Evolutionary conservation across 2,888 invertebrate species (phyloP).

Genomic region (Apotomis turbidana): DNA sequence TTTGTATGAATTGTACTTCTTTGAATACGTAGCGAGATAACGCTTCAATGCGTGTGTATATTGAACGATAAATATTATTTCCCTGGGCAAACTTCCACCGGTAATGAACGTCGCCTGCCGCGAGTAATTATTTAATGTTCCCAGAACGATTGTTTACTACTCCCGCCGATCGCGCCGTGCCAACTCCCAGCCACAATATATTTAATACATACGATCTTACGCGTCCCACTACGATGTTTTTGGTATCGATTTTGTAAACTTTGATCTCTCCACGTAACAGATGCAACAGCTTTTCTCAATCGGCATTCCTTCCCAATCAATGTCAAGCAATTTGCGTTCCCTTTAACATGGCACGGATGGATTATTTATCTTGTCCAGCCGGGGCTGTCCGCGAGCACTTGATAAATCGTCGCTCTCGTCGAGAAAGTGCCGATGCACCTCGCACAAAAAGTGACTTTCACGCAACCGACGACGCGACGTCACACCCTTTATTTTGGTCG

Average conservation of each 20-base stretch:
- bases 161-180: conserved; percentile 45
- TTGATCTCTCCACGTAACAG: conserved; percentile 10
- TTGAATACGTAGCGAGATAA: conserved; percentile 5
- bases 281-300: conserved; percentile 24
- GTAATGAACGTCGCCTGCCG: conserved; percentile 55
- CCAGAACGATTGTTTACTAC: conserved; percentile 54
- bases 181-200: conserved; percentile 45
- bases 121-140: conserved; percentile 60
- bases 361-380: conserved; percentile 39
- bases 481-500: conserved; percentile 52
- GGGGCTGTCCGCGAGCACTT: conserved; percentile 17
- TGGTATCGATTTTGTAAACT: conserved; percentile 26
- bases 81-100: conserved; percentile 65
- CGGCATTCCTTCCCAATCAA: conserved; percentile 44
- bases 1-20: background rate
- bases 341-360: conserved; percentile 41
- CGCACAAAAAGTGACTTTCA: conserved; percentile 40
- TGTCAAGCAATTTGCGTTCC: conserved; percentile 50
- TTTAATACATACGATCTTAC: conserved; percentile 13
- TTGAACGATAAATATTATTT: conserved; percentile 56
- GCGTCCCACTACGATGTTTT: conserved; percentile 12
- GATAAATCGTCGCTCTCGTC: conserved; percentile 27
- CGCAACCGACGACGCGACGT: conserved; percentile 46
- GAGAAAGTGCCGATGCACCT: conserved; percentile 33
- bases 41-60: conserved; percentile 27